Base-by-base conservation (phyloP, 2,113 vertebrate genomes). In the Solea solea region DNA sequence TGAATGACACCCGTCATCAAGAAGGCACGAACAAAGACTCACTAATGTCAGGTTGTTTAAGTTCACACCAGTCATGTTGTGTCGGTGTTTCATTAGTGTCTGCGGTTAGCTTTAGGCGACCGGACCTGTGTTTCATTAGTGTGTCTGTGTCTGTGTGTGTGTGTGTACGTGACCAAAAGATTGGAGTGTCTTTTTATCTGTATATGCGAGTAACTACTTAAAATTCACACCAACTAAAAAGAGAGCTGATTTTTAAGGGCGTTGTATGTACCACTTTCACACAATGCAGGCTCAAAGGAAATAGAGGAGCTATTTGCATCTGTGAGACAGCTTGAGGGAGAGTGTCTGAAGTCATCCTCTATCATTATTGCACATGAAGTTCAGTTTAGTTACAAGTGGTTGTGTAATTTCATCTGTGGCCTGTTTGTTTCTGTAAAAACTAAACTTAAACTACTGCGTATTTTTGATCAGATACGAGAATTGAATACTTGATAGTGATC, bases 1-100 rank as follows among this genome's bases (percentile, higher is more conserved):
- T 74, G 75, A 80, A 81, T 55, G 79, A 42, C 75, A 82, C 76
- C 80, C 86, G 87, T 74, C 80, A 83, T 82, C 61, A 63, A 64
- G 21, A 62, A 28, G 64, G 48, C 69, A 63, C 70, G 51, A 76
- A 80, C 80, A 78, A 84, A 74, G 77, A 48, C 62, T 34, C 7
- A 51, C 61, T 65, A 60, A 50, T 64, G 78, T 68, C 62, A 15
- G 57, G 27, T 4, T 50, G 3, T 60, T 59, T n/a, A 63, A 9
- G n/a, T 28, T 25, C n/a, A 15, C 9, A 11, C 44, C 57, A 67
- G 42, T 52, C 74, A 50, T 9, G 39, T 52, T 40, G 50, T n/a
- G 25, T 62, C 56, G 16, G n/a, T 34, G 72, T 34, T 0, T 8
- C 34, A 34, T 34, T 34, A 34, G 8, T 15, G 11, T 55, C 25